Percentiles rank a stretch among this genome's conserved stretches.
These are phyloP conservation scores for Bellardia pandia DNA, from an alignment of 2,888 invertebrate species.

Conservation along the genomic window DNA sequence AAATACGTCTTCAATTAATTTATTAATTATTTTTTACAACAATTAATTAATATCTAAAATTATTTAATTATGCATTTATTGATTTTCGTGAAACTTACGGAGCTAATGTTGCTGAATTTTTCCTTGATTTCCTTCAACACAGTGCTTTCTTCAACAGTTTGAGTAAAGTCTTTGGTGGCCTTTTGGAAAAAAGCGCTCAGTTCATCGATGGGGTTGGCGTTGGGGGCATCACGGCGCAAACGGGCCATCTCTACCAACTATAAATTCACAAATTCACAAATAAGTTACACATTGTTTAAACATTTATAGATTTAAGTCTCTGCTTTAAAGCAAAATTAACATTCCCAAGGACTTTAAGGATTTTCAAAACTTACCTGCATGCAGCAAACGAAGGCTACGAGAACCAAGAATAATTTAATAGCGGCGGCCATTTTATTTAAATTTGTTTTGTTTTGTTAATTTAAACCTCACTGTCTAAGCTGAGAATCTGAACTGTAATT, in stretches of 20 bases:
- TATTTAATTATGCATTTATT: not conserved
- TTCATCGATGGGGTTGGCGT: conserved; percentile 27
- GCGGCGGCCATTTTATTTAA: conserved; percentile 64
- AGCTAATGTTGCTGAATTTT: conserved; percentile 45
- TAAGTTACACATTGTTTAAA: not conserved
- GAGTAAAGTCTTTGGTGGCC: conserved; percentile 49
- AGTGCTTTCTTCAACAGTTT: conserved; percentile 54
- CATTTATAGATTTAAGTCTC: not conserved
- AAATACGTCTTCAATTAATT: too few relatives aligned
- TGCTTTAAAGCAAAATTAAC: not conserved
- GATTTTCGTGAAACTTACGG: conserved; percentile 27
- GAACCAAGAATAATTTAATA: conserved; percentile 65
- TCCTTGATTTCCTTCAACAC: conserved; percentile 56
- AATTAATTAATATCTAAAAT: not conserved
- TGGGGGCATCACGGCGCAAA: conserved; percentile 69
- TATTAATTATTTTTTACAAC: too few relatives aligned
- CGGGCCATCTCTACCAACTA: conserved; percentile 73
- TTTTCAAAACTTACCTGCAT: conserved; percentile 66
- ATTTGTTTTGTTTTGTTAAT: conserved; percentile 20
- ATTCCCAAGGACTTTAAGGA: conserved; percentile 1
- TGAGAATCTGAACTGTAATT: conserved; percentile 54
- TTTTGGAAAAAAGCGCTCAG: conserved; percentile 15
- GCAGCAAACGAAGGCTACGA: conserved; percentile 69
- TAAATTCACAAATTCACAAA: conserved; percentile 10
- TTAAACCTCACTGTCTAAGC: conserved; percentile 59